Conservation (phyloP, 2,888 invertebrate species). For the Nebria brevicollis region DNA sequence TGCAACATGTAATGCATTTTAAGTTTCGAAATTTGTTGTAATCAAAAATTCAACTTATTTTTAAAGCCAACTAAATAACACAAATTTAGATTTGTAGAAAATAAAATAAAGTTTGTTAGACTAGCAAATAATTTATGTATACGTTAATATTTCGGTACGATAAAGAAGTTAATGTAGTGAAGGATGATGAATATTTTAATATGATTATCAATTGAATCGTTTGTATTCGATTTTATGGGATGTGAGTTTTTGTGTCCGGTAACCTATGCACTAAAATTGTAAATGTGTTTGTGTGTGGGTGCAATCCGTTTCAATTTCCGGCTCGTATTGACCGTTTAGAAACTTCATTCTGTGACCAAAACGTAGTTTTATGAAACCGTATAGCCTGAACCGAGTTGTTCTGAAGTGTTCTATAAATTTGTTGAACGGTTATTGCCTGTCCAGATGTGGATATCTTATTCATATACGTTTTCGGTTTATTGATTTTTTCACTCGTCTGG, state of each 20-base stretch:
- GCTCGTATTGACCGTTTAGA: conserved; percentile 6
- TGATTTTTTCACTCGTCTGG: conserved; percentile 33
- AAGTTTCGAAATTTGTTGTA: too few species aligned
- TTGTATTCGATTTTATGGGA: conserved; percentile 8
- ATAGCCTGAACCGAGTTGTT: background rate
- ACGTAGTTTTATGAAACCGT: conserved; percentile 33
- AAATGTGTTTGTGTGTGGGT: background rate
- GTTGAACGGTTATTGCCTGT: conserved; percentile 34
- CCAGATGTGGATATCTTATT: conserved; percentile 22
- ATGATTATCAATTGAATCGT: background rate
- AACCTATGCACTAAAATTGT: background rate
- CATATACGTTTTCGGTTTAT: conserved; percentile 33
- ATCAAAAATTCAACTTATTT: too few species aligned
- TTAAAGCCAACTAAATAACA: too few species aligned
- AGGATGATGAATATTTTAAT: conserved; percentile 12
- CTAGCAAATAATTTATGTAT: background rate
- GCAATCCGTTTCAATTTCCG: conserved; percentile 18
- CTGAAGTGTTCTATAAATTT: conserved; percentile 41
- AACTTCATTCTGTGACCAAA: conserved; percentile 2
- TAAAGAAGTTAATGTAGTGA: too few species aligned
- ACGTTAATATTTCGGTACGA: too few species aligned
- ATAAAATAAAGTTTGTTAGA: too few species aligned
- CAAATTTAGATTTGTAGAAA: too few species aligned
- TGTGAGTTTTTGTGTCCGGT: background rate
- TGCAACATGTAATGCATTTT: too few species aligned